These are phyloP conservation scores for Ptychobarbus kaznakovi DNA, from an alignment of 2,797 vertebrate species.

Conservation along the genomic window DNA sequence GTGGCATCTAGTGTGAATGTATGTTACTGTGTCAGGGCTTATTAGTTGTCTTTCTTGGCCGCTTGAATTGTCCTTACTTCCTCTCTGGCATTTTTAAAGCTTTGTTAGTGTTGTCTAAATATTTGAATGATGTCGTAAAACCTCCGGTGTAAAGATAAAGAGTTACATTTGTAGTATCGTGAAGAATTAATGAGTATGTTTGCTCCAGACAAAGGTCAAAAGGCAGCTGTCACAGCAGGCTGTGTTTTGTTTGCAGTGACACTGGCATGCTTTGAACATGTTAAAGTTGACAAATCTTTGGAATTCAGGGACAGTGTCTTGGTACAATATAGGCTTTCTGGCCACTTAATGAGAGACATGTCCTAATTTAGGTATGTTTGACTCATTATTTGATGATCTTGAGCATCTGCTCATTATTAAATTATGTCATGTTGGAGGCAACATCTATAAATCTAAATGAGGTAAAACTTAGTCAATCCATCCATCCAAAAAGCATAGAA, in stretches of 20 bases:
- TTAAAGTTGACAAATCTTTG: neutral
- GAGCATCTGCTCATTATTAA: neutral
- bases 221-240: conserved; percentile 4
- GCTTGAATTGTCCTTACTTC: conserved; percentile 27
- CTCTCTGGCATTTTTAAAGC: conserved; percentile 32
- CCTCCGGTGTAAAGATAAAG: neutral
- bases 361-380: neutral
- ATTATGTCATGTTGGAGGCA: neutral
- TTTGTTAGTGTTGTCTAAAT: neutral
- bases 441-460: neutral
- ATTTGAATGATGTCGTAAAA: conserved; percentile 3
- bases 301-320: neutral
- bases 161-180: neutral
- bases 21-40: conserved; percentile 45
- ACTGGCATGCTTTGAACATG: neutral
- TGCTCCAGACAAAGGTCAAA: conserved; percentile 25
- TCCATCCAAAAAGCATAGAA: no score
- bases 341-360: neutral
- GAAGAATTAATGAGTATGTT: conserved; percentile 1
- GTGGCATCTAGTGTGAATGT: conserved; percentile 17
- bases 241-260: conserved; percentile 6
- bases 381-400: neutral
- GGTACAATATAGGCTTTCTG: neutral
- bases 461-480: neutral
- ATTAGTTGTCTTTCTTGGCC: conserved; percentile 39